Base-by-base conservation (phyloP, 2,797 vertebrate genomes). In the Nannoperca obscura region DNA sequence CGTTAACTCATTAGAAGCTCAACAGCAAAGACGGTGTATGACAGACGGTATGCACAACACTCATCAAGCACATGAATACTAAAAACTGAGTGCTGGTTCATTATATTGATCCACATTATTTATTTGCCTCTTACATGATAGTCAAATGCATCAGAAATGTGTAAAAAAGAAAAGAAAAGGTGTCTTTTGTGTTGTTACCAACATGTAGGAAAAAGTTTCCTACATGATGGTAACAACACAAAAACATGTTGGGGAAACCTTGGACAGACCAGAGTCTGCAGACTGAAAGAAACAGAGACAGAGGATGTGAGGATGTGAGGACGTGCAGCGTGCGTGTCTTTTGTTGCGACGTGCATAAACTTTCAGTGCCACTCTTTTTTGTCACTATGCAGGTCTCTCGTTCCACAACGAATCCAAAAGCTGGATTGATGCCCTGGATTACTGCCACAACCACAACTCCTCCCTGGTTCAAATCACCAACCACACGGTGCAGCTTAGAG, bases 401-500 rank as follows among this genome's bases (percentile, higher is more conserved):
- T 60, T 83, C 20, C 0, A 6, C 7, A 0, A 0, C 0, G 3
- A 22, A 14, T 0, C 0, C 0, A 82, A 38, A 59, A 70, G 47
- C 8, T 87, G 82, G 82, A 72, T 80, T 40, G n/a, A 50, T 20
- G 80, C 80, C 13, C 49, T 78, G 20, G 9, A 36, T 12, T 1
- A 53, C 20, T 86, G 81, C 52, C 7, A 0, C 0, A 8, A 0
- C 0, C 0, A 6, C 0, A 1, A 1, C 0, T 63, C 17, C 5
- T 5, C 1, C 11, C 57, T 79, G 47, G 75, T 65, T 64, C 1
- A 78, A 20, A 76, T 88, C 30, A 47, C 4, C 1, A 0, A 61
- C 11, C 0, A 0, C 1, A 22, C 8, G 42, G 5, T 63, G 17
- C 0, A 3, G 40, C 0, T 11, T 0, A 1, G 5, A 2, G 36